Conservation (phyloP, 2,888 invertebrate species). For the Tupiocoris notatus region DNA sequence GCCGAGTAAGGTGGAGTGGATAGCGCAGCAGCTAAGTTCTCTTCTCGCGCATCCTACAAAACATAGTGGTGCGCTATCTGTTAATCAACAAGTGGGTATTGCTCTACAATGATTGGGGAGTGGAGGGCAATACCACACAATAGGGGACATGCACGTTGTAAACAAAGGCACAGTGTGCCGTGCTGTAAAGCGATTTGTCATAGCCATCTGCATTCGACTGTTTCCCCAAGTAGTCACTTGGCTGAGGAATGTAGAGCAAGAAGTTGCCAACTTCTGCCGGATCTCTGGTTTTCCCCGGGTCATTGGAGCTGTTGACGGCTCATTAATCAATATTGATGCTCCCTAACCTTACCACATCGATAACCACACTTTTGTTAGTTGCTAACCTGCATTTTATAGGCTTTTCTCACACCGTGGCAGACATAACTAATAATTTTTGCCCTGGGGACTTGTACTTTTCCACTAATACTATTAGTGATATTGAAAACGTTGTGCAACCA, state of each 20-base stretch:
- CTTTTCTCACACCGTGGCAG: neutral
- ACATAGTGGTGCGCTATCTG: neutral
- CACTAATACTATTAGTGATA: neutral
- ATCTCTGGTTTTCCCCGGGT: slow-evolving; percentile 6
- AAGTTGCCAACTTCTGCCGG: neutral
- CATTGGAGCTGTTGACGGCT: slow-evolving; percentile 2
- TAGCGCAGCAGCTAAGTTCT: neutral
- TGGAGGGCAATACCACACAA: neutral
- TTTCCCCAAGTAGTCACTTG: neutral
- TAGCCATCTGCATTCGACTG: neutral
- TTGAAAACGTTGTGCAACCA: neutral
- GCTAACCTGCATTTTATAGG: too few relatives aligned
- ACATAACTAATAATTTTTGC: neutral
- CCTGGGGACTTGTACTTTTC: neutral
- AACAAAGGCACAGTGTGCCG: slow-evolving; percentile 6
- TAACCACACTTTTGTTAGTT: neutral
- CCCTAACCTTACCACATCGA: too few relatives aligned
- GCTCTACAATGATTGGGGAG: slow-evolving; percentile 2
- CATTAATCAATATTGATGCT: too few relatives aligned
- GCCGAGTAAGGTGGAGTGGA: neutral
- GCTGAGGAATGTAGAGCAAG: neutral
- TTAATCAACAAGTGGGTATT: neutral
- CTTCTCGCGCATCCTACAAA: neutral
- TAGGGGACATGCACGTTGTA: neutral
- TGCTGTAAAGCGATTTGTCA: neutral